Percentiles rank a stretch among this genome's conserved stretches.
Evolutionary conservation across 2,888 invertebrate genomes (phyloP).

Genomic region (Xanthorhoe designata): DNA sequence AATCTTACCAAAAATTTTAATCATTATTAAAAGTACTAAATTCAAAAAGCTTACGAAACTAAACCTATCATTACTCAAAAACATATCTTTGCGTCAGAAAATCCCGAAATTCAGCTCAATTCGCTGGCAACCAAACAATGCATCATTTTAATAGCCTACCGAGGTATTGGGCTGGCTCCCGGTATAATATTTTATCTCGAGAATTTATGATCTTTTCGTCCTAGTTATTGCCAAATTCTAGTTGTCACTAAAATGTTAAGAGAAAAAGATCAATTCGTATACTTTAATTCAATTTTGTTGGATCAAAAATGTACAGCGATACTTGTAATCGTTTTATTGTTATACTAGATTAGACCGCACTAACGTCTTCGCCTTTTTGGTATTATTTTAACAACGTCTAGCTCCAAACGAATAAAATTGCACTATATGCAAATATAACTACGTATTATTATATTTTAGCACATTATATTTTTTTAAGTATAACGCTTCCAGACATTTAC

Average conservation of each 20-base stretch:
- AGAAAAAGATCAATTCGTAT: not conserved
- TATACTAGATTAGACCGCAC: too few species aligned
- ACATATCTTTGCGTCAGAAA: constrained; percentile 21
- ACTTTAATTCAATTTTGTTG: too few species aligned
- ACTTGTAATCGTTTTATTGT: too few species aligned
- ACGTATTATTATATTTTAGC: too few species aligned
- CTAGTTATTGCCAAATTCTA: not conserved
- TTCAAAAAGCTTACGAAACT: constrained; percentile 17
- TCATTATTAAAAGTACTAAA: not conserved
- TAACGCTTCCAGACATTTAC: too few species aligned
- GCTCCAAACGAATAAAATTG: too few species aligned
- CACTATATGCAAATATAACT: too few species aligned
- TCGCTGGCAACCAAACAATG: constrained; percentile 54
- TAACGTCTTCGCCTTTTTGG: too few species aligned
- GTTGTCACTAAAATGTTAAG: not conserved
- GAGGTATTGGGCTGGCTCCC: constrained; percentile 18
- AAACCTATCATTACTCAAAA: constrained; percentile 23
- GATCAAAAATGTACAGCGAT: too few species aligned
- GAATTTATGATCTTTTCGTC: constrained; percentile 6
- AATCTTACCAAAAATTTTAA: not conserved
- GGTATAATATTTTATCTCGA: constrained; percentile 17
- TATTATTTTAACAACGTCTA: too few species aligned
- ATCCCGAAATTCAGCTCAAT: constrained; percentile 45
- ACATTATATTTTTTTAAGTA: too few species aligned
- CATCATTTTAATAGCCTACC: constrained; percentile 52